Conservation (phyloP, 2,888 invertebrate genomes). For the Lepidonotus clava region DNA sequence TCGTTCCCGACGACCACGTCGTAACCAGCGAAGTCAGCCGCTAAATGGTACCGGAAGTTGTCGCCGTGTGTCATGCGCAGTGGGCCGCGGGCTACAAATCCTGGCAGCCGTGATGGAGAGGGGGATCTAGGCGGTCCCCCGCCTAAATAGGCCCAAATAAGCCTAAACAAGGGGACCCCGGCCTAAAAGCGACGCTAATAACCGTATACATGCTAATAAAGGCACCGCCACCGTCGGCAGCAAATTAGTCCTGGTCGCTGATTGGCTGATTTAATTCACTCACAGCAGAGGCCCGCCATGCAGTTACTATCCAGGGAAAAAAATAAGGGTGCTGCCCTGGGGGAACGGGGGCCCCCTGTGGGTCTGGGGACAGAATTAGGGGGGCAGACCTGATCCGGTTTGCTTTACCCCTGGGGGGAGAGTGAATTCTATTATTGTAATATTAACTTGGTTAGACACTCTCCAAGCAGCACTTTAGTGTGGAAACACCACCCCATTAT, state of each 20-base stretch:
- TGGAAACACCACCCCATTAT: no score
- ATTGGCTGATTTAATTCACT: background rate
- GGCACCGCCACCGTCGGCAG: background rate
- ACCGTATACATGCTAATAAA: conserved; percentile 12
- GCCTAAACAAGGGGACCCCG: no score
- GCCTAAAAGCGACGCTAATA: no score
- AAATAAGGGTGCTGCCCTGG: background rate
- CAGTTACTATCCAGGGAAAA: background rate
- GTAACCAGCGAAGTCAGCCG: no score
- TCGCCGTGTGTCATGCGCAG: no score
- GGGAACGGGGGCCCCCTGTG: background rate
- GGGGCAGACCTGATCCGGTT: background rate
- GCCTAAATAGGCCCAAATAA: no score
- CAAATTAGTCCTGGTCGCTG: background rate
- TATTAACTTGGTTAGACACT: background rate
- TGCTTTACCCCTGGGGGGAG: background rate
- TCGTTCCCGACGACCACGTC: no score
- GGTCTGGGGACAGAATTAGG: background rate
- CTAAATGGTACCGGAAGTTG: no score
- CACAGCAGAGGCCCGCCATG: background rate
- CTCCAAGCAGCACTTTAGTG: background rate
- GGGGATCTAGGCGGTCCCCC: no score
- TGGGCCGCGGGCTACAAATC: no score
- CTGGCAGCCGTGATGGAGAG: no score
- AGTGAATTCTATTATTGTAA: background rate